phyloP scores from a whole-genome alignment of 2,113 vertebrate species.

The Microtus oregoni region DNA sequence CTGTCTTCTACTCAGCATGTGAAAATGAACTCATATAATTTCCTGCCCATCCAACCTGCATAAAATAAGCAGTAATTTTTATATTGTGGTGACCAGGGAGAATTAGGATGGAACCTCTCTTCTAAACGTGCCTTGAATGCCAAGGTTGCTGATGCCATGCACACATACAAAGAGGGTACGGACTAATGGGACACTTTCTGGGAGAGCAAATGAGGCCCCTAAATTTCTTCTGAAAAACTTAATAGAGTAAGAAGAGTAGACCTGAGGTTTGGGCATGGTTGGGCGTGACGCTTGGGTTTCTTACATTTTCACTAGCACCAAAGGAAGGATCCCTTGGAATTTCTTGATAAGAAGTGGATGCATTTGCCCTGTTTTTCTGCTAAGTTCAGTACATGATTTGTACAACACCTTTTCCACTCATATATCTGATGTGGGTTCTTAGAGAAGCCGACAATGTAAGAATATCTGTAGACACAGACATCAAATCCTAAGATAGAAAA shows the following conservation, averaged over 20 bases:
- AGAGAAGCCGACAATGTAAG: slow-evolving; percentile 30
- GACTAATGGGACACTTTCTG: slow-evolving; percentile 1
- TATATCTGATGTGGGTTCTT: neutral
- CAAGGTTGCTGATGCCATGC: neutral
- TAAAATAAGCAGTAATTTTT: slow-evolving; percentile 11
- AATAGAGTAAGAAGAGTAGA: neutral
- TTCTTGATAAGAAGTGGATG: slow-evolving; percentile 2
- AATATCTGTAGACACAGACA: neutral
- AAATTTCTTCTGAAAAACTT: neutral
- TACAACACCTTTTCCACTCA: neutral
- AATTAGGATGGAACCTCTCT: neutral
- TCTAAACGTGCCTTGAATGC: slow-evolving; percentile 22
- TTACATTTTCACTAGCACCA: neutral
- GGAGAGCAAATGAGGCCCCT: neutral
- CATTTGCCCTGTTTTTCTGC: neutral
- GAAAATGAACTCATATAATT: slow-evolving; percentile 2
- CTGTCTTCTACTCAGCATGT: neutral
- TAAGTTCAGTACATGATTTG: slow-evolving; percentile 10
- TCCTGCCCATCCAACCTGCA: neutral
- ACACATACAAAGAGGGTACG: neutral
- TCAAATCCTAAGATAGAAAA: neutral
- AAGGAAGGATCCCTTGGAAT: neutral
- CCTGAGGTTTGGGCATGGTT: slow-evolving; percentile 11
- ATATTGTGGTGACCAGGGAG: neutral
- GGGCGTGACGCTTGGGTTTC: neutral